Percentiles rank a stretch among this genome's conserved stretches.
Evolutionary conservation across 1,140 invertebrate species (phyloP).

Genomic region (Xylocopa sonorina): DNA sequence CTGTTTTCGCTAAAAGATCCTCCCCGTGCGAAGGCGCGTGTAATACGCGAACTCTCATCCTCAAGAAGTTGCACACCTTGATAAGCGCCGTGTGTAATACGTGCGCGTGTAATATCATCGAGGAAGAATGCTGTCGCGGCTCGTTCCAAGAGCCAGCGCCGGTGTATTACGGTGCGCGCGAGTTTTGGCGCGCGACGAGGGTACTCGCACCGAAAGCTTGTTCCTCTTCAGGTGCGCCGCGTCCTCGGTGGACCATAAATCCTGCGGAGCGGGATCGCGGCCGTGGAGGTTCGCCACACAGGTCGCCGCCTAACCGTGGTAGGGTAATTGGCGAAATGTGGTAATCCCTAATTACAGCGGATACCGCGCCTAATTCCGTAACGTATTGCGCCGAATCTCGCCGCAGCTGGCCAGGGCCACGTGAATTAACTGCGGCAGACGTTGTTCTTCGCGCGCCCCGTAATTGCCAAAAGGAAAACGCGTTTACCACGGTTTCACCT

Average conservation of each 20-base stretch:
- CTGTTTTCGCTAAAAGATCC: neutral
- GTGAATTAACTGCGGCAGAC: conserved; percentile 1
- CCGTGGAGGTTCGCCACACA: conserved; percentile 68
- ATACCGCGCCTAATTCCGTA: conserved; percentile 60
- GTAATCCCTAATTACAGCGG: conserved; percentile 64
- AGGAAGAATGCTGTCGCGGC: conserved; percentile 43
- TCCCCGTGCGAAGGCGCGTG: neutral
- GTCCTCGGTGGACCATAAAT: conserved; percentile 70
- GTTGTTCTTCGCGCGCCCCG: conserved; percentile 9
- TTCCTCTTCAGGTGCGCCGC: conserved; percentile 51
- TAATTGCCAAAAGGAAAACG: conserved; percentile 17
- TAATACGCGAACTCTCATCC: too few species aligned
- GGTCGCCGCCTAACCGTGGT: conserved; percentile 67
- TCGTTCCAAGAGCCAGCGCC: neutral
- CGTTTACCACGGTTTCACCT: neutral
- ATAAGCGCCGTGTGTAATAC: conserved; percentile 22
- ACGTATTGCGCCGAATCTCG: conserved; percentile 51
- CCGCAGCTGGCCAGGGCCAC: conserved; percentile 4
- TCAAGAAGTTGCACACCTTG: too few species aligned
- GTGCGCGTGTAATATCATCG: conserved; percentile 54
- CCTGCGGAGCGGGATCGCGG: conserved; percentile 53
- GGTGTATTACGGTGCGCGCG: conserved; percentile 15
- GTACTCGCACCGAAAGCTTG: conserved; percentile 52
- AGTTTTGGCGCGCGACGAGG: conserved; percentile 26
- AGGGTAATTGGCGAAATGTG: conserved; percentile 71